phyloP scores from a whole-genome alignment of 1,140 invertebrate genomes.

The Mylabris phalerata region DNA sequence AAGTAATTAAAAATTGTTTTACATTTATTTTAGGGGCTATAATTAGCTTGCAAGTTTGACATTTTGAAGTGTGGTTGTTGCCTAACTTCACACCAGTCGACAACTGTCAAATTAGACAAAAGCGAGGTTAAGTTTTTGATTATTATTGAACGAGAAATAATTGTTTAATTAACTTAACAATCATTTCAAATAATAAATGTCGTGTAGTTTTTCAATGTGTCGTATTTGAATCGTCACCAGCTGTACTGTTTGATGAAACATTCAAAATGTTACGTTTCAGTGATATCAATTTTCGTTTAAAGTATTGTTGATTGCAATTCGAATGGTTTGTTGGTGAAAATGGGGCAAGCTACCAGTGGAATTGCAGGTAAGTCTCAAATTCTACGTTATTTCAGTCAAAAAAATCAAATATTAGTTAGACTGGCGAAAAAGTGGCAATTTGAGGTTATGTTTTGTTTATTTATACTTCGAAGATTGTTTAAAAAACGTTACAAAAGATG shows the following conservation, averaged over 20 bases:
- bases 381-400: neutral
- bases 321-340: neutral
- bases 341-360: constrained; percentile 28
- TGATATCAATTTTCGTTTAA: neutral
- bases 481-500: too few relatives aligned
- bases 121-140: neutral
- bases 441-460: too few relatives aligned
- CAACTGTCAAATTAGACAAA: neutral
- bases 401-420: too few relatives aligned
- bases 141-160: neutral
- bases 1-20: neutral
- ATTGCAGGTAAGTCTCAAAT: constrained; percentile 25
- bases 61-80: neutral
- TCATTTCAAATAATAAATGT: neutral
- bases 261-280: neutral
- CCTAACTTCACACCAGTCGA: constrained; percentile 5
- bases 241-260: neutral
- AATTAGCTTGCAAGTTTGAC: too few relatives aligned
- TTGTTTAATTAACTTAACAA: neutral
- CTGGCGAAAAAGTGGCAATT: too few relatives aligned
- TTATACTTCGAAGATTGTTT: too few relatives aligned
- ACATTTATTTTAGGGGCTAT: too few relatives aligned
- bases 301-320: neutral
- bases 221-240: neutral
- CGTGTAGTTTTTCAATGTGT: neutral